Conservation (phyloP, 2,888 invertebrate genomes). For the Sinohyriopsis cumingii region DNA sequence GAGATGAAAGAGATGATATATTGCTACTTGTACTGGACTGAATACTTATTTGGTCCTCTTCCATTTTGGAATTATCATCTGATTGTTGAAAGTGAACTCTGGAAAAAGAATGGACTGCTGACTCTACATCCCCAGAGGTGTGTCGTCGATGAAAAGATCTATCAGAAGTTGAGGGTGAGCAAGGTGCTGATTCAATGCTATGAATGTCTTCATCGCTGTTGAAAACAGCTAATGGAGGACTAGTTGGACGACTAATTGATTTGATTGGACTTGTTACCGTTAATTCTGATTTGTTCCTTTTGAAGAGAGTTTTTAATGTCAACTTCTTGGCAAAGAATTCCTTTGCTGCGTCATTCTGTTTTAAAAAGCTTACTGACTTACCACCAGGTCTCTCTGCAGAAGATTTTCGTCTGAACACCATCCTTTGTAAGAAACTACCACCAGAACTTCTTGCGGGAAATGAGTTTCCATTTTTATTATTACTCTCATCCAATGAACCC, state of each 20-base stretch:
- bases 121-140: constrained; percentile 44
- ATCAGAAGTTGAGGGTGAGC: constrained; percentile 39
- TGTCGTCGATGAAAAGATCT: constrained; percentile 39
- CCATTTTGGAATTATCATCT: constrained; percentile 5
- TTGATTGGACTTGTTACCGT: constrained; percentile 26
- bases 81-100: constrained; percentile 1
- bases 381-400: constrained; percentile 39
- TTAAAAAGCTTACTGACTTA: constrained; percentile 20
- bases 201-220: constrained; percentile 43
- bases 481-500: constrained; percentile 21
- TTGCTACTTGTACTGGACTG: constrained; percentile 27
- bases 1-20: constrained; percentile 21
- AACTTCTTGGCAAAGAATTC: constrained; percentile 43
- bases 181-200: constrained; percentile 41
- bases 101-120: neutral
- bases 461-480: constrained; percentile 11
- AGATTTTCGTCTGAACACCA: constrained; percentile 52
- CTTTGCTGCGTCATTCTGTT: constrained; percentile 39
- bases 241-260: constrained; percentile 24
- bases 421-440: constrained; percentile 52
- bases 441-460: constrained; percentile 14
- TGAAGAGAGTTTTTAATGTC: constrained; percentile 43
- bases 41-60: constrained; percentile 38
- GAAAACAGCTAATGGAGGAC: constrained; percentile 46
- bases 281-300: constrained; percentile 38